phyloP scores from a whole-genome alignment of 2,113 vertebrate genomes.

The Lamprotornis superbus region DNA sequence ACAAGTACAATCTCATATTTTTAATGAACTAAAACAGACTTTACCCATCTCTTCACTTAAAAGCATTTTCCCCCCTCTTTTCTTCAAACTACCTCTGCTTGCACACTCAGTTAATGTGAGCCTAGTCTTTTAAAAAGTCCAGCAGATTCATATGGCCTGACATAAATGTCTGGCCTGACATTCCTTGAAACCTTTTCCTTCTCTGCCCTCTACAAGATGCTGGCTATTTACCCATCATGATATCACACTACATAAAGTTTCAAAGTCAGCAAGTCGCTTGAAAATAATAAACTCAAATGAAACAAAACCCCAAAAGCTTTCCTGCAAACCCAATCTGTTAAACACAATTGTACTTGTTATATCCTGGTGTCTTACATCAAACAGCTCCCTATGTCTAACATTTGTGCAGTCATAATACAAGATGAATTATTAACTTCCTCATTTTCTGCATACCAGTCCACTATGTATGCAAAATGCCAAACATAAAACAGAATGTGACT shows the following conservation, averaged over 20 bases:
- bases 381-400: neutral
- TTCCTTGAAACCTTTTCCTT: neutral
- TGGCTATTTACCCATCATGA: neutral
- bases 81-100: neutral
- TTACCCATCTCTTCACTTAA: neutral
- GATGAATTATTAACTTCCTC: neutral
- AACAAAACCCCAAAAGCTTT: neutral
- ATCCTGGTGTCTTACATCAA: neutral
- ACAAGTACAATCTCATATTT: neutral
- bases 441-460: neutral
- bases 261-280: neutral
- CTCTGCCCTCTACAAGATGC: neutral
- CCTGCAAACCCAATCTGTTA: neutral
- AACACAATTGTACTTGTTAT: neutral
- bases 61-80: neutral
- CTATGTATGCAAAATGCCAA: neutral
- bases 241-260: neutral
- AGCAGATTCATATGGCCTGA: neutral
- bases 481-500: neutral
- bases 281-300: neutral
- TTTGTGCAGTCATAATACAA: neutral
- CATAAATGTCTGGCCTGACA: neutral
- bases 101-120: neutral
- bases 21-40: neutral
- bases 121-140: neutral